phyloP scores from a whole-genome alignment of 2,888 invertebrate genomes.

The Tiliacea aurago region DNA sequence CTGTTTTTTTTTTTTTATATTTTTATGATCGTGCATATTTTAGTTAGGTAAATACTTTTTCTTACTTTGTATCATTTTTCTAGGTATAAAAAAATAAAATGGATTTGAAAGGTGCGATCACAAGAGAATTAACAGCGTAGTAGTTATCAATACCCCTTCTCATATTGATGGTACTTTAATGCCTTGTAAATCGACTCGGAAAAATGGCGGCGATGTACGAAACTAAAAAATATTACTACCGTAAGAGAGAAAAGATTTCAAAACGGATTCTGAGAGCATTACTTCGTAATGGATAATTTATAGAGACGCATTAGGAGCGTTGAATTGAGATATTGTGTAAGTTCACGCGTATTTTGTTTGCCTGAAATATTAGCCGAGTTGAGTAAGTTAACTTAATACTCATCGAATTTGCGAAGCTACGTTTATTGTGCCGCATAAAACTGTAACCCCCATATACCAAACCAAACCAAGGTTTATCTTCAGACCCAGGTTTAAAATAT shows the following conservation, averaged over 20 bases:
- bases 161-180: constrained; percentile 69
- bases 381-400: constrained; percentile 8
- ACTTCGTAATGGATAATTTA: constrained; percentile 63
- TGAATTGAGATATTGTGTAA: constrained; percentile 57
- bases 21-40: too few species aligned
- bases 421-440: background rate
- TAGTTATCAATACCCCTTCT: constrained; percentile 53
- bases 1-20: too few species aligned
- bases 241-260: constrained; percentile 52
- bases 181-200: constrained; percentile 63
- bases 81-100: background rate
- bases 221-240: constrained; percentile 45
- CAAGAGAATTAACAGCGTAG: constrained; percentile 45
- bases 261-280: constrained; percentile 45
- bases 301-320: constrained; percentile 48
- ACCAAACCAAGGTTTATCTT: too few species aligned
- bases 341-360: constrained; percentile 39
- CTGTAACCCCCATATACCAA: too few species aligned
- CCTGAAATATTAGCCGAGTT: constrained; percentile 37
- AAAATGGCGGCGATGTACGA: constrained; percentile 50
- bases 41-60: too few species aligned
- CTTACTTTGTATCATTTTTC: background rate
- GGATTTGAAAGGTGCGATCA: background rate
- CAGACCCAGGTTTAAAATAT: too few species aligned
- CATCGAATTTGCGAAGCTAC: background rate